Percentiles rank a stretch among this genome's conserved stretches.
phyloP scores from a whole-genome alignment of 2,113 vertebrate genomes.

The Scomber japonicus region DNA sequence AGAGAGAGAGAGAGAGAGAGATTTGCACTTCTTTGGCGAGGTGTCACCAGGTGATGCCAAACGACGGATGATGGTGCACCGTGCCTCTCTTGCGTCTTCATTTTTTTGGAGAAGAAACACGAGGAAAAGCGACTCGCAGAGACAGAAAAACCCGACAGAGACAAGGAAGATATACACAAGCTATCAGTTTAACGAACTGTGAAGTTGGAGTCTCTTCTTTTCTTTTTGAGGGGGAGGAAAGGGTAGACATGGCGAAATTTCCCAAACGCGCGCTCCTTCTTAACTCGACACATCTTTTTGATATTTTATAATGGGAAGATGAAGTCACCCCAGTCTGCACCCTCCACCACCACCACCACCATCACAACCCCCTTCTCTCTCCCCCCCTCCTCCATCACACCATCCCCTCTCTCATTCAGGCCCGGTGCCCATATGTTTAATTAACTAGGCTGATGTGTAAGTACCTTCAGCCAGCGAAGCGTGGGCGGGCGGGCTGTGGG shows the following conservation, averaged over 20 bases:
- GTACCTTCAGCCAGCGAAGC: slow-evolving; percentile 76
- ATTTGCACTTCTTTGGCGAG: slow-evolving; percentile 41
- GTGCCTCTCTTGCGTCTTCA: slow-evolving; percentile 14
- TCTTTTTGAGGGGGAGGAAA: background rate
- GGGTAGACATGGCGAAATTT: slow-evolving; percentile 37
- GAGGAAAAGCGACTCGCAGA: slow-evolving; percentile 10
- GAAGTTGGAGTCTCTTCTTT: slow-evolving; percentile 63
- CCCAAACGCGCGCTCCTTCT: slow-evolving; percentile 29
- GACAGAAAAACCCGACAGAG: slow-evolving; percentile 4
- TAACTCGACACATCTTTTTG: slow-evolving; percentile 34
- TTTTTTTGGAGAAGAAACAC: slow-evolving; percentile 19
- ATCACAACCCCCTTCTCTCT: no score
- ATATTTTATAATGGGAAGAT: slow-evolving; percentile 61
- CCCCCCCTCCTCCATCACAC: background rate
- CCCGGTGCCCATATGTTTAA: slow-evolving; percentile 77
- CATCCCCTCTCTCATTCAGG: slow-evolving; percentile 41
- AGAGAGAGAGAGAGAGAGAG: background rate
- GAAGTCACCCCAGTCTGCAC: slow-evolving; percentile 63
- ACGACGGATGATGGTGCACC: slow-evolving; percentile 44
- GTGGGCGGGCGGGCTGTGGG: slow-evolving; percentile 78
- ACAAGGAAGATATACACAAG: slow-evolving; percentile 2
- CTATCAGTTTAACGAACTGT: slow-evolving; percentile 50
- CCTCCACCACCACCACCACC: background rate
- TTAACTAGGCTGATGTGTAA: slow-evolving; percentile 80
- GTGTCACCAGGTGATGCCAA: slow-evolving; percentile 70